phyloP scores from a whole-genome alignment of 2,888 invertebrate genomes.

The Clanis bilineata region DNA sequence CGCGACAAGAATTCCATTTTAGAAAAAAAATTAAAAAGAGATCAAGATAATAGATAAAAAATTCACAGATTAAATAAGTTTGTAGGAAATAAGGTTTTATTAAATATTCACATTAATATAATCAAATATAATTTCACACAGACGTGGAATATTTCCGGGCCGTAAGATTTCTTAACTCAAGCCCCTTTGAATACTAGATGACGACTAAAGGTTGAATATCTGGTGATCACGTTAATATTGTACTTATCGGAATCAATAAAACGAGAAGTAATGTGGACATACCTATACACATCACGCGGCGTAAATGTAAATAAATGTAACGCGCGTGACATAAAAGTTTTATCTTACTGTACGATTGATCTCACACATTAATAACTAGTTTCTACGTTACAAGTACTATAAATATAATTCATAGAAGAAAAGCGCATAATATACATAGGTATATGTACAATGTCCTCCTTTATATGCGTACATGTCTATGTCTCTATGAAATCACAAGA shows the following conservation, averaged over 20 bases:
- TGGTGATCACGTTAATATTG: slow-evolving; percentile 42
- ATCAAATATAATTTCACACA: background rate
- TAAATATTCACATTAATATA: background rate
- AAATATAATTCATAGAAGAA: too few relatives aligned
- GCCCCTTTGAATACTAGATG: slow-evolving; percentile 58
- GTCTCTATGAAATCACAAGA: too few relatives aligned
- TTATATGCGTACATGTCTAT: too few relatives aligned
- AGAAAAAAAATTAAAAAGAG: slow-evolving; percentile 25
- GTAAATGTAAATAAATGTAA: slow-evolving; percentile 32
- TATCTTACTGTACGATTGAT: background rate
- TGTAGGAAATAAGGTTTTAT: background rate
- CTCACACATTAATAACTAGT: too few relatives aligned
- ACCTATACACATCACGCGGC: slow-evolving; percentile 34
- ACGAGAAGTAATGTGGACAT: slow-evolving; percentile 35
- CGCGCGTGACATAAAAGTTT: slow-evolving; percentile 32
- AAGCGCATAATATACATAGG: too few relatives aligned
- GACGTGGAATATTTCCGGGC: background rate
- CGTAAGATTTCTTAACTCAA: slow-evolving; percentile 25
- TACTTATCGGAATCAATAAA: slow-evolving; percentile 39
- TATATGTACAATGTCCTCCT: too few relatives aligned
- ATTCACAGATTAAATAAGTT: slow-evolving; percentile 6
- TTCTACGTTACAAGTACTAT: too few relatives aligned
- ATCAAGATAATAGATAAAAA: background rate
- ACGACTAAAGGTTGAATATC: slow-evolving; percentile 62
- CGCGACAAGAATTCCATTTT: slow-evolving; percentile 71